These are phyloP conservation scores for Octodon degus DNA, from an alignment of 2,113 vertebrate species.

Conservation along the genomic window DNA sequence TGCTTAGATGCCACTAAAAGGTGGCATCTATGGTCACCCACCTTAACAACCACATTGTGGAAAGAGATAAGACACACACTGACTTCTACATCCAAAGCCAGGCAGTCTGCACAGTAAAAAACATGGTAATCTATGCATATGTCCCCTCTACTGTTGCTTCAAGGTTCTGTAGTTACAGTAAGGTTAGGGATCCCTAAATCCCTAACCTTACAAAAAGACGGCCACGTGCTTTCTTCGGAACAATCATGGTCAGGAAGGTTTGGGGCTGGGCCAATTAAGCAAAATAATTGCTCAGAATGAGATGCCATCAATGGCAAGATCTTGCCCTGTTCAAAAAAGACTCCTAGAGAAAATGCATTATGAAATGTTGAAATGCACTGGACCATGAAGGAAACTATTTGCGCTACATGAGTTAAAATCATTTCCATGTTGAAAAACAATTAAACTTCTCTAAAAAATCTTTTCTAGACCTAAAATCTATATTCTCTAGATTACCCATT, in stretches of 20 bases:
- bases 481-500: not conserved
- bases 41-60: not conserved
- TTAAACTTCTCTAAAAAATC: not conserved
- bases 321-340: not conserved
- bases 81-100: not conserved
- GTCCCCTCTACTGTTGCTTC: not conserved
- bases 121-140: not conserved
- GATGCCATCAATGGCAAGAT: not conserved
- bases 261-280: not conserved
- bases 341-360: not conserved
- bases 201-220: not conserved
- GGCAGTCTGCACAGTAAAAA: not conserved
- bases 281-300: conserved; percentile 29
- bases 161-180: not conserved
- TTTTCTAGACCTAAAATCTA: not conserved
- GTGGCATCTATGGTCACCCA: not conserved
- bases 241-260: not conserved
- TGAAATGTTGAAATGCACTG: not conserved
- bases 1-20: no score
- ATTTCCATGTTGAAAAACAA: conserved; percentile 42
- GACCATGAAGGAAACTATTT: not conserved
- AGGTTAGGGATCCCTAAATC: no score
- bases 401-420: not conserved
- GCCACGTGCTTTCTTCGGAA: not conserved
- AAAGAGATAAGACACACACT: not conserved